Evolutionary conservation across 2,888 invertebrate genomes (phyloP), one percentile per base, ranked within the genome.

Genomic region (Eupeodes latifasciatus): DNA sequence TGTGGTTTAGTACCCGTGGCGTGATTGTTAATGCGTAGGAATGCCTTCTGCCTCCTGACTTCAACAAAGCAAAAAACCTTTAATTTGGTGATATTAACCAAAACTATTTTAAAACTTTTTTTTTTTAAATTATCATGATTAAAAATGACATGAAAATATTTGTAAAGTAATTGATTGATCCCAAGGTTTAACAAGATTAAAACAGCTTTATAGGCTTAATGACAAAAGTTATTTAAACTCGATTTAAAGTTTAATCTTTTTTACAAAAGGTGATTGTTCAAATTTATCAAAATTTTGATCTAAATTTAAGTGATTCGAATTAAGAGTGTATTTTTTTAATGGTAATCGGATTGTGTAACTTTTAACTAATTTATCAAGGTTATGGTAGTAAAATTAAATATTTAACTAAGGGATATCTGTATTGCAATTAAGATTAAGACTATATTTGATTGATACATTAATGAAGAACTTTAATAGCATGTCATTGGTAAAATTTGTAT

Each of bases 221-320:
- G 27, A 59, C 12, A 6, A 9, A 11, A 59, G 34, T 14, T 5
- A 34, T 9, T n/a, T 59, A 7, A 59, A n/a, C n/a, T 36, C 34
- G 0, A 59, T 36, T 59, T 36, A 1, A 1, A 40, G 40, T 40
- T 40, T 40, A 6, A 40, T n/a, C 14, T 14, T 36, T 9, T 14
- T 9, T 59, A 14, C 0, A 57, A 57, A 55, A 27, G 1, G 27
- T 57, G 27, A 57, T 57, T 11, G 14, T 34, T 14, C n/a, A 36
- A 4, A 59, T 59, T 59, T 36, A 59, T 59, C 34, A 59, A 59
- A 47, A 36, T 36, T 14, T 59, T 59, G 34, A 59, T 59, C 59
- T 59, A 59, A 14, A 59, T 36, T 59, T n/a, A 59, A 59, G 6
- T 59, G 36, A 36, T 59, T 36, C 14, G 9, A 59, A 59, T 59